A percentile compares a stretch with the other conserved stretches of the same genome.
These are phyloP conservation scores for Austrofundulus limnaeus DNA, from an alignment of 2,113 vertebrate genomes.

Conservation along the genomic window DNA sequence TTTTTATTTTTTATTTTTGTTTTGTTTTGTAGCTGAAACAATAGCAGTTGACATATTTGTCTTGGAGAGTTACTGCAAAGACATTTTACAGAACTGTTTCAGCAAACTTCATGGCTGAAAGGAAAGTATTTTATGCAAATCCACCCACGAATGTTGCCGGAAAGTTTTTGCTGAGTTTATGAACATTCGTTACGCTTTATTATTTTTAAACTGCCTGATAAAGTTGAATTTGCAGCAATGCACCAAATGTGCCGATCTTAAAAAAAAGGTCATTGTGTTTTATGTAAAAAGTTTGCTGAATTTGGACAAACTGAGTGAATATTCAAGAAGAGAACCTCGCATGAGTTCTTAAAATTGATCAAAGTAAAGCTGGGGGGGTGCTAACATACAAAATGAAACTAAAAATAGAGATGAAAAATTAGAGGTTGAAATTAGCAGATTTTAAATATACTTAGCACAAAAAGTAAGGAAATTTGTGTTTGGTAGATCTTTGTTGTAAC, in stretches of 20 bases:
- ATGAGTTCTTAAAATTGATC: not conserved
- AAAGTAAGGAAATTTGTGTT: too few species aligned
- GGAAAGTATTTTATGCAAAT: slow-evolving; percentile 1
- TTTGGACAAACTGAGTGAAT: too few species aligned
- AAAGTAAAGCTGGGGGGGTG: too few species aligned
- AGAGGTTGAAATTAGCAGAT: too few species aligned
- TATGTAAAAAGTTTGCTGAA: too few species aligned
- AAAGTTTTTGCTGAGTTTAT: slow-evolving; percentile 14
- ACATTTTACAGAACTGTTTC: slow-evolving; percentile 10
- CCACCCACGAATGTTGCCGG: slow-evolving; percentile 2
- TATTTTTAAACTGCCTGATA: slow-evolving; percentile 1
- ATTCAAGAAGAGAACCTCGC: not conserved
- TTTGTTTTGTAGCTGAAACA: slow-evolving; percentile 10
- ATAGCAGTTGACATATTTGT: slow-evolving; percentile 6
- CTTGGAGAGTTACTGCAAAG: slow-evolving; percentile 9
- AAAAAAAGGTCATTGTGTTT: too few species aligned
- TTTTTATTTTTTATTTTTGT: too few species aligned
- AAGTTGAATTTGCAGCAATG: slow-evolving; percentile 1
- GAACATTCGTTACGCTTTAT: slow-evolving; percentile 11
- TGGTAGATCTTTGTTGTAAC: too few species aligned
- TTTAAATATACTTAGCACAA: too few species aligned
- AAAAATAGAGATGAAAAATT: too few species aligned
- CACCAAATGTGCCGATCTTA: not conserved
- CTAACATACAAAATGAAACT: too few species aligned
- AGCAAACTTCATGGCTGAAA: not conserved